Evolutionary conservation across 2,888 invertebrate species (phyloP).

Genomic region (Drosophila recens): DNA sequence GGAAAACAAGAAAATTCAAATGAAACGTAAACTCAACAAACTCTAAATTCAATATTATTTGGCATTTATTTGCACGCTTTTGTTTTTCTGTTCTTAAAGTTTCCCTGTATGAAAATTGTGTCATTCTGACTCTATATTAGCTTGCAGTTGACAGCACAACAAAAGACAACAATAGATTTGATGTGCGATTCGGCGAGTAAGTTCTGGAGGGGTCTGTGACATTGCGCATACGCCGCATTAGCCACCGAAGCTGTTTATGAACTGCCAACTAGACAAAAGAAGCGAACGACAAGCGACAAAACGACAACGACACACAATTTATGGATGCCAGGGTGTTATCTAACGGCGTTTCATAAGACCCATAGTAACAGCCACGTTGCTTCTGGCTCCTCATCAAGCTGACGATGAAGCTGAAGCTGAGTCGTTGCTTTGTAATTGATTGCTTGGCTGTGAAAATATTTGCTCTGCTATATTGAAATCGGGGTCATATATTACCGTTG

Average conservation of each 20-base stretch:
- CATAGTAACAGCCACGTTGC: neutral
- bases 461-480: conserved; percentile 26
- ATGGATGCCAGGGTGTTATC: conserved; percentile 65
- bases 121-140: conserved; percentile 12
- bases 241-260: conserved; percentile 53
- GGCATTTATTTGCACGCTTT: neutral
- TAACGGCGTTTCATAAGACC: conserved; percentile 51
- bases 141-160: conserved; percentile 29
- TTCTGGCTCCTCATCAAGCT: conserved; percentile 5
- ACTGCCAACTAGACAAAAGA: conserved; percentile 33
- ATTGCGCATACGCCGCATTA: conserved; percentile 66
- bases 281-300: conserved; percentile 35
- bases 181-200: neutral
- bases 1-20: neutral
- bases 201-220: conserved; percentile 14
- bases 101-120: neutral
- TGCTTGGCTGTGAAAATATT: conserved; percentile 55
- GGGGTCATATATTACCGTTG: conserved; percentile 31
- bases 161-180: conserved; percentile 48
- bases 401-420: conserved; percentile 1
- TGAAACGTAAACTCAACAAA: neutral
- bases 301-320: conserved; percentile 59
- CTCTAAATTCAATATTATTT: neutral
- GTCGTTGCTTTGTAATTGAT: conserved; percentile 56
- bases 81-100: neutral